Evolutionary conservation across 2,888 invertebrate genomes (phyloP), one percentile per base, ranked within the genome.

Genomic region (Anoncus sp.): DNA sequence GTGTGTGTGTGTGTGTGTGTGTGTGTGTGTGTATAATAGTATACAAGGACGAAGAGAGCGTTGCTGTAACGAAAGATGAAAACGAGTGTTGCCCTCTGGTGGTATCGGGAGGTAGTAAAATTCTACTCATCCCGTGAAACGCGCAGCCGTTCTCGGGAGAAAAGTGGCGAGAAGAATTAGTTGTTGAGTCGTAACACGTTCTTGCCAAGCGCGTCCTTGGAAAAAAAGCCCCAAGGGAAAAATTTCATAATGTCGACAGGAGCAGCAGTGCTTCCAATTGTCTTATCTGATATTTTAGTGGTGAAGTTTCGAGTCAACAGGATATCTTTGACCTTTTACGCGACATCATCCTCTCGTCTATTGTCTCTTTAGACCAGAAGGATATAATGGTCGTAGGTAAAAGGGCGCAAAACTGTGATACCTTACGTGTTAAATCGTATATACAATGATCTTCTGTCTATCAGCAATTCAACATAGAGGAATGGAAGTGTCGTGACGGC

Each of bases 61-160:
- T n/a, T n/a, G n/a, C 43, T 62, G 49, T 60, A 24, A 20, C 2
- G 18, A 55, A 49, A 35, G 67, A 59, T 45, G 73, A 53, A 62
- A 40, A 67, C 67, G 57, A 72, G 69, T 57, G 59, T 22, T 55
- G 60, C 22, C 31, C 43, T 59, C 45, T 55, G 35, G 63, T 27
- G 40, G 45, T 45, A 62, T 16, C 10, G 31, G 24, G 35, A 20
- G 38, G 65, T 43, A 65, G 62, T 81, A 77, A 79, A 81, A 79
- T 70, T 75, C 60, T 51, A 57, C 78, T 78, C 66, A 71, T 72
- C 59, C 63, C 77, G 63, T 60, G 27, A 74, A 81, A 65, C 55
- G 55, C 43, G 45, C 59, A 55, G 14, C 45, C 27, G 31, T 38
- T 53, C 53, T 40, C 45, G 31, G n/a, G 51, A 20, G 57, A 20